phyloP scores from a whole-genome alignment of 2,888 invertebrate species.

The Phragmatobia fuliginosa region DNA sequence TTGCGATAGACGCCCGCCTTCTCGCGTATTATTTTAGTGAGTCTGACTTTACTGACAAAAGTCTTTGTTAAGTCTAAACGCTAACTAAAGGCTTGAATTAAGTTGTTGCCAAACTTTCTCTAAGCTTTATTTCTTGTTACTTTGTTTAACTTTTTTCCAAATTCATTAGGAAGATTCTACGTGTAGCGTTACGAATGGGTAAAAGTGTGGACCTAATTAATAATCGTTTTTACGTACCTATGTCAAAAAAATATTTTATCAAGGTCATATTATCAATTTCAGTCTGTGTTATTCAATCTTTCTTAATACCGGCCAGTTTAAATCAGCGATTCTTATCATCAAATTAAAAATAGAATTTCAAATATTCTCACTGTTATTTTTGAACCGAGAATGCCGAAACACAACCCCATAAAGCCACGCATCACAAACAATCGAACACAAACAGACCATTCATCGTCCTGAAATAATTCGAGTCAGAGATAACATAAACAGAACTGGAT shows the following conservation, averaged over 20 bases:
- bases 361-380: not conserved
- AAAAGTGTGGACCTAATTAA: not conserved
- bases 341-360: conserved; percentile 8
- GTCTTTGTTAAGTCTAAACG: not conserved
- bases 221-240: too few species aligned
- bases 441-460: conserved; percentile 32
- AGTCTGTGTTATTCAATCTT: too few species aligned
- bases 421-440: conserved; percentile 23
- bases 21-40: conserved; percentile 1
- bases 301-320: not conserved
- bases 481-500: conserved; percentile 39
- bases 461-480: conserved; percentile 41
- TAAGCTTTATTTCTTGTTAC: not conserved
- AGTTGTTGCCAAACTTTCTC: not conserved
- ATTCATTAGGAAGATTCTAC: not conserved
- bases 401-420: conserved; percentile 13
- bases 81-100: not conserved
- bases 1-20: not conserved
- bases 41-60: not conserved
- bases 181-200: not conserved
- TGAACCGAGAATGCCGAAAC: not conserved
- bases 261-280: not conserved
- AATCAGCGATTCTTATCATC: not conserved
- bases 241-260: too few species aligned
- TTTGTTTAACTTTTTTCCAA: not conserved